phyloP scores from a whole-genome alignment of 2,797 vertebrate species.

The Meda fulgida region DNA sequence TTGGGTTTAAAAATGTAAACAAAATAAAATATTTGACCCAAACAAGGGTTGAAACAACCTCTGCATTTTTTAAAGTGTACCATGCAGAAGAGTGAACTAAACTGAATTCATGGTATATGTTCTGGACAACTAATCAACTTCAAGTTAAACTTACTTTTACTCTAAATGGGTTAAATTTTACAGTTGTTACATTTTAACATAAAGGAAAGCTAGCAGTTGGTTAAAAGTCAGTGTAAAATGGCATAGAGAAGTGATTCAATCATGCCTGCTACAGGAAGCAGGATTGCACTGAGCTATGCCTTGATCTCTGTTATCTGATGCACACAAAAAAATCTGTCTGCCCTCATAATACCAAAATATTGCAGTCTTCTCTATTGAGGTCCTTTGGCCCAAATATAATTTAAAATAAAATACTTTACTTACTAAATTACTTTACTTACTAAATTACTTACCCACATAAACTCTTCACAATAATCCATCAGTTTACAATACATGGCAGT shows the following conservation, averaged over 20 bases:
- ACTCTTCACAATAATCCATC: neutral
- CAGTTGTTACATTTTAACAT: neutral
- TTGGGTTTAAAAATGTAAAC: too few species aligned
- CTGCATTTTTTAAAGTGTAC: neutral
- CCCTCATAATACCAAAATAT: neutral
- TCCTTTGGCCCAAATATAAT: neutral
- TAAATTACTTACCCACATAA: neutral
- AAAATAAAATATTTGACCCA: neutral
- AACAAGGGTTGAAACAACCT: neutral
- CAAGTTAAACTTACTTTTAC: neutral
- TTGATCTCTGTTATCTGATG: constrained; percentile 53
- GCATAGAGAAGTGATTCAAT: neutral
- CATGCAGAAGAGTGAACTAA: neutral
- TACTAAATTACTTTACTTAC: too few species aligned
- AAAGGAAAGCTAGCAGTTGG: neutral
- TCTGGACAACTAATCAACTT: constrained; percentile 10
- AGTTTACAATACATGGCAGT: neutral
- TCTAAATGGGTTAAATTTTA: neutral
- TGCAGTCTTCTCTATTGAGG: neutral
- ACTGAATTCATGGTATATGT: neutral
- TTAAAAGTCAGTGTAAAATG: neutral
- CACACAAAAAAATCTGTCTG: neutral
- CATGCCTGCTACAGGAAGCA: constrained; percentile 45
- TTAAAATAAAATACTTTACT: too few species aligned
- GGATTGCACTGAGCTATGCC: constrained; percentile 33